Base-by-base conservation (phyloP, 2,113 vertebrate genomes). In the Hemiscyllium ocellatum region DNA sequence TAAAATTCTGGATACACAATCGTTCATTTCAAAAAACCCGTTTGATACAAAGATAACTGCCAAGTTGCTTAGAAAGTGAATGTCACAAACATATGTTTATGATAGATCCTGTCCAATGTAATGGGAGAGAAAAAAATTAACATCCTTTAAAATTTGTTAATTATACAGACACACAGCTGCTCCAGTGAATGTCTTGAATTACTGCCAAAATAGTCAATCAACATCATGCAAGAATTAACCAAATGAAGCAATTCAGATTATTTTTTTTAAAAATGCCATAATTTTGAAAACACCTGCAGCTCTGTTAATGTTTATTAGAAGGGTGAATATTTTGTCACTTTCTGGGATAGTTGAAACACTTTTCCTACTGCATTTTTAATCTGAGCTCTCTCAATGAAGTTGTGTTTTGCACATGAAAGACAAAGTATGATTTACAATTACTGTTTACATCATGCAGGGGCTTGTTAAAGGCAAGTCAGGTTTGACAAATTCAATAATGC, bases 281-380 rank as follows among this genome's bases (percentile, higher is more conserved):
- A 95, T 76, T 70, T 95, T 72, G 69, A 50, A 72, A 76, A 50
- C 94, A 95, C 94, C 69, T 95, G 94, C 94, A 95, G 68, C 94
- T 95, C 24, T 15, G 26, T 52, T 95, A 72, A 70, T 70, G 91
- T 13, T 70, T 42, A 94, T 69, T 70, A 26, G 42, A 4, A 47
- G 91, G 37, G 37, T 52, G 42, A 95, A 95, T 50, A 72, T 50
- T 37, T 69, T 95, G 93, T 50, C 42, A 50, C 68, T 42, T 72
- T 70, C 22, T 95, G 37, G 42, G 24, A 26, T 42, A 15, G 24
- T 70, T 26, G 24, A 95, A 72, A 72, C 68, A 1, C 68, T 33
- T 95, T 95, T 24, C 1, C 47, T 42, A 50, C 42, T 52, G 42
- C 24, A 33, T 37, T 50, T 69, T 52, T 47, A 95, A 37, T 8